phyloP scores from a whole-genome alignment of 2,797 vertebrate genomes.

The Echiichthys vipera region DNA sequence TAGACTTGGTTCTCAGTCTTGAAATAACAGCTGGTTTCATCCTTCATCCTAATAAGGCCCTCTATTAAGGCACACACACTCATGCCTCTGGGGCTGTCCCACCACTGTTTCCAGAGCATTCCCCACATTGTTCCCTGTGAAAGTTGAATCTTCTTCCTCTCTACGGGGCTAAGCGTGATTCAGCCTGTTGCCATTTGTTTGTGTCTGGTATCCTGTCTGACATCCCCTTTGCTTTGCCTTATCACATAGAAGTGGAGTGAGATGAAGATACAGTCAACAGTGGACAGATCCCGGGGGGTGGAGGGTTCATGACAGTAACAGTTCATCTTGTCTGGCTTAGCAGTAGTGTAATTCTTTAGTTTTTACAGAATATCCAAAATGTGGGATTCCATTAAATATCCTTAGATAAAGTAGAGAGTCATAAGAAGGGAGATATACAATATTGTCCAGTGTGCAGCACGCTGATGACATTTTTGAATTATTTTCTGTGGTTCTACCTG shows the following conservation, averaged over 20 bases:
- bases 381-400: background rate
- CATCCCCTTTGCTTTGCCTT: conserved; percentile 10
- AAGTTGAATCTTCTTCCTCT: conserved; percentile 29
- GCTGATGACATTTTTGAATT: conserved; percentile 1
- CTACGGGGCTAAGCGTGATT: conserved; percentile 42
- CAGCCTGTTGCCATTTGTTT: conserved; percentile 47
- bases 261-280: conserved; percentile 18
- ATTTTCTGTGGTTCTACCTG: conserved; percentile 12
- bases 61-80: conserved; percentile 64
- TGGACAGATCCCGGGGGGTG: background rate
- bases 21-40: conserved; percentile 82
- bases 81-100: conserved; percentile 77
- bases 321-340: conserved; percentile 5
- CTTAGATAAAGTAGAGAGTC: conserved; percentile 3
- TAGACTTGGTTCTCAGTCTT: conserved; percentile 75
- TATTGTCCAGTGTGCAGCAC: background rate
- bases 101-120: conserved; percentile 75
- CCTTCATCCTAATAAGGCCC: conserved; percentile 75
- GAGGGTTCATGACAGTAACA: background rate
- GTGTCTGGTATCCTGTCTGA: conserved; percentile 44
- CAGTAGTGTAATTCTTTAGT: background rate
- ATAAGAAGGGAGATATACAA: background rate
- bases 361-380: background rate
- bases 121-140: conserved; percentile 68
- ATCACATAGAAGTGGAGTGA: conserved; percentile 14